These are phyloP conservation scores for Drosophila kikkawai DNA, from an alignment of 1,140 invertebrate species.

Conservation along the genomic window DNA sequence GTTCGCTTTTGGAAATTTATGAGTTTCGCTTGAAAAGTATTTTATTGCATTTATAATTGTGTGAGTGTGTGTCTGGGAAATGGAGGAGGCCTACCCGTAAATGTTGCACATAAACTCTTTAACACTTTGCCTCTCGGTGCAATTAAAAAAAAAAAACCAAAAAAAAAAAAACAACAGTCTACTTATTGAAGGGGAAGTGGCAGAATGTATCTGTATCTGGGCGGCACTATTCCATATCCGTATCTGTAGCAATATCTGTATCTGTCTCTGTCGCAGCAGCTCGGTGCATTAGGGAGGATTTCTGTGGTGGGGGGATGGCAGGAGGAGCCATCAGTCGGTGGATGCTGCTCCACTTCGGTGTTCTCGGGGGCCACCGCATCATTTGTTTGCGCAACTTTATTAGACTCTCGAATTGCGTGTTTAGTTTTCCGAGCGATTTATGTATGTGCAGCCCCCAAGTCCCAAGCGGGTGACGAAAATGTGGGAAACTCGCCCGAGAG, in stretches of 20 bases:
- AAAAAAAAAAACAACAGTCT: slow-evolving; percentile 39
- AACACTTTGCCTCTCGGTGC: slow-evolving; percentile 82
- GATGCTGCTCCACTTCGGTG: slow-evolving; percentile 69
- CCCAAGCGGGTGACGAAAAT: slow-evolving; percentile 66
- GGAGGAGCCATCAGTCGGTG: slow-evolving; percentile 2
- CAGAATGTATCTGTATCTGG: slow-evolving; percentile 66
- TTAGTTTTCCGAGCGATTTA: slow-evolving; percentile 79
- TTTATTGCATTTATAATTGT: slow-evolving; percentile 84
- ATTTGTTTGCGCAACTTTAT: slow-evolving; percentile 84
- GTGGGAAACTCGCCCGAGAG: slow-evolving; percentile 64
- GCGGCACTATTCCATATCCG: slow-evolving; percentile 47
- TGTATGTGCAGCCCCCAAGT: slow-evolving; percentile 63
- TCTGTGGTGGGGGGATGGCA: neutral
- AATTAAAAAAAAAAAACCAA: slow-evolving; percentile 79
- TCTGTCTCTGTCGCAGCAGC: slow-evolving; percentile 57
- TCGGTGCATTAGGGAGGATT: slow-evolving; percentile 61
- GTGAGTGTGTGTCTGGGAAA: slow-evolving; percentile 74
- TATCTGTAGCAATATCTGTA: slow-evolving; percentile 65
- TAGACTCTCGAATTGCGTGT: slow-evolving; percentile 82
- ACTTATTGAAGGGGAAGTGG: slow-evolving; percentile 78
- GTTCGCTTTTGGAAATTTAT: slow-evolving; percentile 83
- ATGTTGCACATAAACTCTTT: slow-evolving; percentile 85
- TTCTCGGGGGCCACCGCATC: slow-evolving; percentile 76
- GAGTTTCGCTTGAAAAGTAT: slow-evolving; percentile 84
- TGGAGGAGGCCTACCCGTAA: slow-evolving; percentile 58